Evolutionary conservation across 2,888 invertebrate genomes (phyloP), one percentile per base, ranked within the genome.

Genomic region (Tanytarsus gracilentus): DNA sequence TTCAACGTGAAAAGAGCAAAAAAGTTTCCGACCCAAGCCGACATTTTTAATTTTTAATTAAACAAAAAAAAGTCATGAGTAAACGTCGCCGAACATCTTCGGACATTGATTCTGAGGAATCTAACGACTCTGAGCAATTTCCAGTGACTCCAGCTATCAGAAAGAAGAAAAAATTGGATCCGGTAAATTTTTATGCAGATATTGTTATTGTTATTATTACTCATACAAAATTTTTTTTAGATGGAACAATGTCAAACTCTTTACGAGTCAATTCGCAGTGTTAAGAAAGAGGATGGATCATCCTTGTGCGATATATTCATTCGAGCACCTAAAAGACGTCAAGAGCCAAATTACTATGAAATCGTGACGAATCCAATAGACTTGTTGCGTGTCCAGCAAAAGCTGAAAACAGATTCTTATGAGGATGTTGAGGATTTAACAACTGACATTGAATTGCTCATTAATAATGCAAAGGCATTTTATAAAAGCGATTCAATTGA

Each of bases 401-500:
- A 97, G 72, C 75, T 98, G 8, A 96, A 95, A 80, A 95, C 92
- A 0, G 97, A 98, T 67, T 95, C 96, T 60, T 99, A 99, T 72
- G 88, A 89, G 65, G 93, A 94, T 70, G 80, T 97, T 65, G 94
- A 95, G 27, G 93, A 95, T 69, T 77, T 99, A 63, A 84, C 91
- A 36, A 80, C 82, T 7, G 98, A 99, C 71, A 83, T 99, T 65
- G 90, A 94, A 68, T 78, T 96, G 30, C 80, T 99, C 67, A 86
- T 96, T 26, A 89, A 84, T 66, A 99, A 99, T 77, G 93, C 97
- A 0, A 94, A 94, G 72, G 86, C 90, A 7, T 98, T 94, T 76
- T 97, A 97, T 72, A 95, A 94, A 77, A 79, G 84, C 14, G 88
- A 84, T 55, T 82, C 88, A 0, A 79, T 81, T 21, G 97, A 97